These are phyloP conservation scores for Ibidorhyncha struthersii DNA, from an alignment of 2,113 vertebrate species.

Conservation along the genomic window DNA sequence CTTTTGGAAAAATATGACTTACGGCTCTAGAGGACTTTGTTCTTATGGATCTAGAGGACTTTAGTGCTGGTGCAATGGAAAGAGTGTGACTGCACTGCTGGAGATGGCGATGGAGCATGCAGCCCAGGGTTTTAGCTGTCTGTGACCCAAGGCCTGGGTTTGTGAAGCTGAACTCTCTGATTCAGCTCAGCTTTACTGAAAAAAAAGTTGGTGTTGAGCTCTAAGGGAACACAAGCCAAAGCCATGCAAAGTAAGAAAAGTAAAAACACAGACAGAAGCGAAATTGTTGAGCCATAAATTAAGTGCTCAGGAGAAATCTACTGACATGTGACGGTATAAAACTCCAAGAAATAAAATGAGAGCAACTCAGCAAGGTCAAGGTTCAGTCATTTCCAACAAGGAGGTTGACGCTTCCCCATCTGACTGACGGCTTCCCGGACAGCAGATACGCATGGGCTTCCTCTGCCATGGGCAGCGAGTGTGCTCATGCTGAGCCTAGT, in stretches of 20 bases:
- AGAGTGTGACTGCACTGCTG: background rate
- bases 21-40: background rate
- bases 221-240: background rate
- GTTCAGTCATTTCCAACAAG: constrained; percentile 1
- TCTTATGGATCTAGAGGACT: too few relatives aligned
- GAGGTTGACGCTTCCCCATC: background rate
- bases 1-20: background rate
- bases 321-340: background rate
- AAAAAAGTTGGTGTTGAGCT: background rate
- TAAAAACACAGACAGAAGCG: background rate
- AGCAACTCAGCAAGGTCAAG: background rate
- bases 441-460: background rate
- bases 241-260: background rate
- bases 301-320: constrained; percentile 7
- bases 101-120: background rate
- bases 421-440: background rate
- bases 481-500: background rate
- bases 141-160: background rate
- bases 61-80: background rate
- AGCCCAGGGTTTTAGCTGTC: background rate
- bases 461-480: background rate
- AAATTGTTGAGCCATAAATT: background rate
- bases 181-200: background rate
- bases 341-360: background rate
- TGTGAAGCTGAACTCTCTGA: background rate